These are phyloP conservation scores for Anguilla japonica DNA, from an alignment of 2,113 vertebrate species.

Conservation along the genomic window DNA sequence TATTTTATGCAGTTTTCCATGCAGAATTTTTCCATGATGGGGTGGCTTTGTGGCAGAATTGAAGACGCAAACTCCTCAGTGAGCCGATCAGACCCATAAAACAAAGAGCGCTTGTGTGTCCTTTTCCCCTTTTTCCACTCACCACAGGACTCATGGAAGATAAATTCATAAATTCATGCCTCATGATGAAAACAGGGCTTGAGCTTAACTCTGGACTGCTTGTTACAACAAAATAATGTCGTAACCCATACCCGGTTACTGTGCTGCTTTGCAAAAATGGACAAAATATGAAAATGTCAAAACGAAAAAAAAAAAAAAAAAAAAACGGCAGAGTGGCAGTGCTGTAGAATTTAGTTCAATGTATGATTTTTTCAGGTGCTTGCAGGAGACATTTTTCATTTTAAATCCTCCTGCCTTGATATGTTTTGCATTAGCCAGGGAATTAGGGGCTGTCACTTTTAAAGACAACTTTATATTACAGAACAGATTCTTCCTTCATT, in stretches of 20 bases:
- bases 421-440: background rate
- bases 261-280: background rate
- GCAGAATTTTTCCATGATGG: too few relatives aligned
- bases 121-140: background rate
- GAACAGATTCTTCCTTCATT: background rate
- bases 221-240: background rate
- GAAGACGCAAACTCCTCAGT: background rate
- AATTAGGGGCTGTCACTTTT: background rate
- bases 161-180: background rate
- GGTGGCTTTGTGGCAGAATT: too few relatives aligned
- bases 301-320: background rate
- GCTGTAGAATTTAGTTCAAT: background rate
- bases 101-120: background rate
- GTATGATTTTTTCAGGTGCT: background rate
- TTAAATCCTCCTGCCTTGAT: background rate
- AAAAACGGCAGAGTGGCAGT: background rate
- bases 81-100: background rate
- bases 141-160: background rate
- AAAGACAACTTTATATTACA: background rate
- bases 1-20: too few relatives aligned
- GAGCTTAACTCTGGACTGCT: background rate
- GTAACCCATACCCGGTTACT: background rate
- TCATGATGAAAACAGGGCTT: background rate
- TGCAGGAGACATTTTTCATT: background rate
- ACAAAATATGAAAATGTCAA: background rate